Base-by-base conservation (phyloP, 2,888 invertebrate species). In the Mesorhabditis sp. region DNA sequence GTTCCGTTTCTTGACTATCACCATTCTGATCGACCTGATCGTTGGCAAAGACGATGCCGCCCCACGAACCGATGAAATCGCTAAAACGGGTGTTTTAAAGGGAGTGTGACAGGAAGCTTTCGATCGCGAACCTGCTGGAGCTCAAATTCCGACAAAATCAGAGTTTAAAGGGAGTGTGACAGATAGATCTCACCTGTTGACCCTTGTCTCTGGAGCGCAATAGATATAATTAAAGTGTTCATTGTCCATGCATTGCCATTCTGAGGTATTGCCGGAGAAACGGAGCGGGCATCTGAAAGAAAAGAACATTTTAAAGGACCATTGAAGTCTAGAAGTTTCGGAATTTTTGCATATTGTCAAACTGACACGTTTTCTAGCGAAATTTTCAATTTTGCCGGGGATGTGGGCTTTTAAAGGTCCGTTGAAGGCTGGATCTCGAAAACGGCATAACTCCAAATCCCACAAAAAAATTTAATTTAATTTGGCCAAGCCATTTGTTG, bases 171-270 rank as follows among this genome's bases (percentile, higher is more conserved):
- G 28, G 28, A 28, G 1, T 1, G 28, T 28, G 28, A 28, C 28
- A 28, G 28, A 28, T 28, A 28, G 28, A 82, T 90, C 43, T 71
- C 66, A 69, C 70, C 67, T 64, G 58, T 67, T 72, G 45, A 88
- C 69, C 89, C 88, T 72, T n/a, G 62, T 71, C 58, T 80, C 78
- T 3, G 80, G 74, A 0, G 93, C 94, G 85, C 98, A 98, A 80
- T 93, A 91, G 15, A 98, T 91, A 84, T 95, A 98, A 0, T 97
- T 93, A 84, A 93, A 98, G 70, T 88, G 87, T 64, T 92, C 90
- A 3, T 92, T 92, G 86, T 94, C 91, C 80, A 90, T 90, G 82
- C 95, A 95, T 76, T 79, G 77, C 85, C 88, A 88, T 95, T 76
- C 70, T 3, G 75, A 74, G 62, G 77, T 74, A 67, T 81, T 82